These are phyloP conservation scores for Calycopis cecrops DNA, from an alignment of 1,140 invertebrate genomes.

Conservation along the genomic window DNA sequence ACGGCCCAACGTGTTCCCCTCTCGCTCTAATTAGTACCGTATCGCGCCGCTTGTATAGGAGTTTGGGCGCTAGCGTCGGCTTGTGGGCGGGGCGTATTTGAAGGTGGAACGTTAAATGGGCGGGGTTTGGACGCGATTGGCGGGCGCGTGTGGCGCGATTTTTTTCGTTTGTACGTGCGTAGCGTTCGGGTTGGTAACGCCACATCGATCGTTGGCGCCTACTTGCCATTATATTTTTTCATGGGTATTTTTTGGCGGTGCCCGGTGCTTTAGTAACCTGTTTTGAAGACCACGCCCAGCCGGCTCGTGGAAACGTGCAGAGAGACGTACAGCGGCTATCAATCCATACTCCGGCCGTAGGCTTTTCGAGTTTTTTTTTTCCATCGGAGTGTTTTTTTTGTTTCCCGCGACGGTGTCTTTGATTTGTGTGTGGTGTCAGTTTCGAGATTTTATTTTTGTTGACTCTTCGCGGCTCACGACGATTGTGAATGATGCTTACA, in stretches of 20 bases:
- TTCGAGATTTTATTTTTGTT: slow-evolving; percentile 29
- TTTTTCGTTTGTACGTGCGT: slow-evolving; percentile 57
- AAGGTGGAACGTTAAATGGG: slow-evolving; percentile 41
- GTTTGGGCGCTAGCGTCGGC: slow-evolving; percentile 45
- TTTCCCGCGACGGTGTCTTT: slow-evolving; percentile 45
- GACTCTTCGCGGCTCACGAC: slow-evolving; percentile 18
- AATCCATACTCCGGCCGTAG: slow-evolving; percentile 57
- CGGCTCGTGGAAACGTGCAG: slow-evolving; percentile 43
- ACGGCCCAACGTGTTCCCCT: slow-evolving; percentile 52
- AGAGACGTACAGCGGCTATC: slow-evolving; percentile 47
- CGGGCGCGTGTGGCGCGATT: slow-evolving; percentile 44
- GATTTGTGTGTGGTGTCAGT: slow-evolving; percentile 50
- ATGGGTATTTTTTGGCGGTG: slow-evolving; percentile 71
- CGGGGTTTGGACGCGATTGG: slow-evolving; percentile 40
- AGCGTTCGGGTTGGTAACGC: slow-evolving; percentile 51
- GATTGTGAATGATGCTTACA: background rate
- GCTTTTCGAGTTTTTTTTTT: slow-evolving; percentile 55
- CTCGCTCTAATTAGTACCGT: slow-evolving; percentile 62
- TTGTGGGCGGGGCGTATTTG: slow-evolving; percentile 33
- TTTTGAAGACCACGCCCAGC: slow-evolving; percentile 60
- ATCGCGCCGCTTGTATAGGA: slow-evolving; percentile 52
- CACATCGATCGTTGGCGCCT: slow-evolving; percentile 58
- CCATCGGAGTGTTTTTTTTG: slow-evolving; percentile 32
- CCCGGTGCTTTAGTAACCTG: slow-evolving; percentile 62
- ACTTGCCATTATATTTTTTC: slow-evolving; percentile 71